Conservation (phyloP, 2,888 invertebrate genomes). For the Latrodectus elegans region DNA sequence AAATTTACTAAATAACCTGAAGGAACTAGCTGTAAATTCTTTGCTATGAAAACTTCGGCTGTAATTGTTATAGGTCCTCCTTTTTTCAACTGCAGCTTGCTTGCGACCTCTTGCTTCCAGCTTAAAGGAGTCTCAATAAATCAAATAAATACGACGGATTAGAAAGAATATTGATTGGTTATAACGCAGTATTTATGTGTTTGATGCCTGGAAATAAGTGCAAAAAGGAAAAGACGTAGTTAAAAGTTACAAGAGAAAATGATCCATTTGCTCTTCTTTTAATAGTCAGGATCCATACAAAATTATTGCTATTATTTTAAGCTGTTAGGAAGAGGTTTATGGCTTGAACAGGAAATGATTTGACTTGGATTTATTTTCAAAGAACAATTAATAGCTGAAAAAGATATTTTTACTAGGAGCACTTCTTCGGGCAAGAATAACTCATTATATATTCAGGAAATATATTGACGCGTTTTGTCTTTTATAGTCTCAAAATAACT, state of each 20-base stretch:
- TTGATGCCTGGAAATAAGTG: constrained; percentile 22
- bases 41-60: too few species aligned
- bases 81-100: constrained; percentile 15
- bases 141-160: constrained; percentile 39
- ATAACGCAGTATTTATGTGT: constrained; percentile 24
- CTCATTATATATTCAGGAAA: too few species aligned
- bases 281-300: constrained; percentile 11
- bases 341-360: too few species aligned
- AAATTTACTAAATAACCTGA: too few species aligned
- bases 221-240: constrained; percentile 12
- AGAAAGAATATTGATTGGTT: constrained; percentile 30
- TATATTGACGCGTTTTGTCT: too few species aligned
- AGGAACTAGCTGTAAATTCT: too few species aligned
- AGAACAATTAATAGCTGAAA: too few species aligned
- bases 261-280: constrained; percentile 27
- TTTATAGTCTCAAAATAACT: too few species aligned
- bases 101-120: constrained; percentile 7
- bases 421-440: too few species aligned
- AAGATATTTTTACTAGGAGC: too few species aligned
- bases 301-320: not conserved
- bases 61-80: not conserved
- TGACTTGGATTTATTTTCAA: too few species aligned
- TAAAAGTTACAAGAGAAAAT: constrained; percentile 11
- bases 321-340: not conserved
- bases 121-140: constrained; percentile 14